Percentiles rank a stretch among this genome's conserved stretches.
phyloP scores from a whole-genome alignment of 2,888 invertebrate species.

The Polyommatus iphigenia region DNA sequence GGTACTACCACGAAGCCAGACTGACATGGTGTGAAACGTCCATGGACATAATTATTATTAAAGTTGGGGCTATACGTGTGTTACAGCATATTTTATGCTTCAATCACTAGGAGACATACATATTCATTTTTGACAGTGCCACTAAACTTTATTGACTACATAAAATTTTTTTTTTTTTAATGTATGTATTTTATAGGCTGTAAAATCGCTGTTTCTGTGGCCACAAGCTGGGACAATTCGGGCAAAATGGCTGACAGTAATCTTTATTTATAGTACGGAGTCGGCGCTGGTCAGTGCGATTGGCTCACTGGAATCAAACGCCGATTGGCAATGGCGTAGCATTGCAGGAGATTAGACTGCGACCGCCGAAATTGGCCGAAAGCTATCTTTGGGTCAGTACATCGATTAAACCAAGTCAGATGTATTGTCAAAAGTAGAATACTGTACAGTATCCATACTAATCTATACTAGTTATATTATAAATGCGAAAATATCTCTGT shows the following conservation, averaged over 20 bases:
- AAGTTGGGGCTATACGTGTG: no score
- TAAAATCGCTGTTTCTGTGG: constrained; percentile 33
- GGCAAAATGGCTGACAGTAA: constrained; percentile 42
- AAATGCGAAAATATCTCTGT: no score
- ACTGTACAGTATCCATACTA: neutral
- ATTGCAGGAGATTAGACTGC: constrained; percentile 33
- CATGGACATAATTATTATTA: no score
- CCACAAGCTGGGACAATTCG: constrained; percentile 41
- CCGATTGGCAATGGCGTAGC: constrained; percentile 35
- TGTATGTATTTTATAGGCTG: no score
- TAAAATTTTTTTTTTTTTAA: no score
- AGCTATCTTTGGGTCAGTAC: constrained; percentile 22
- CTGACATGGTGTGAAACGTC: no score
- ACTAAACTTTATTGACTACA: no score
- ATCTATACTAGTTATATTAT: no score
- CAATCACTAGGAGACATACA: no score
- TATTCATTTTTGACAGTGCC: no score
- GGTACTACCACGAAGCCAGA: no score
- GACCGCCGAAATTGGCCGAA: constrained; percentile 25
- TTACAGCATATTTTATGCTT: no score
- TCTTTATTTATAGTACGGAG: constrained; percentile 46
- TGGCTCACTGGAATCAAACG: constrained; percentile 41
- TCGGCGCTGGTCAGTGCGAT: constrained; percentile 37
- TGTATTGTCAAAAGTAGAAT: neutral
- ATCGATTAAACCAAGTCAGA: neutral